Base-by-base conservation (phyloP, 2,888 invertebrate species). In the Timandra comae region DNA sequence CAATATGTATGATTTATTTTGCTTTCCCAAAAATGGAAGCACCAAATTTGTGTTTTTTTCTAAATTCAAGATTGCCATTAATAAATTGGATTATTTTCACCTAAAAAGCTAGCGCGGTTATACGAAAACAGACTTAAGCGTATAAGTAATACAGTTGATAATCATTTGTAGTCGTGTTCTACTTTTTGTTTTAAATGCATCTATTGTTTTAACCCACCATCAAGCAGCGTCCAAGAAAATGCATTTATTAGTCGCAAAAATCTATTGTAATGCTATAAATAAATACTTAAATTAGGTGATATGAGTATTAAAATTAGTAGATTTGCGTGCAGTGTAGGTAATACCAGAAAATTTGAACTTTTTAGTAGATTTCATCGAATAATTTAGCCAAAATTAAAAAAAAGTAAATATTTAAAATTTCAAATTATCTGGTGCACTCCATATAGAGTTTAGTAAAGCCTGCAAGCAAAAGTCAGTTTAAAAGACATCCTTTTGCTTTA, bases 151-250 rank as follows among this genome's bases (percentile, higher is more conserved):
- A 44, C 33, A 43, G 48, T 38, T 46, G 45, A 47, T 52, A 47
- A 85, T 89, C 87, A 89, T 79, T 88, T 81, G 62, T 89, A 89
- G 76, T 89, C 89, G 52, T 77, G 80, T 38, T 89, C 89, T 58
- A 89, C 89, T 70, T 75, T 84, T 52, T 86, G 87, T 84, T 88
- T 89, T 62, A 89, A 81, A 61, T 82, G 77, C 76, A 85, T 58
- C 84, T 85, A 70, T 47, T 32, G 22, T 29, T 20, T 38, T 20
- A 58, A 69, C 80, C 87, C 87, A 87, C 84, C 87, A 79, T 69
- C 45, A 77, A 82, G 86, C 86, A 78, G 86, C 86, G 87, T 80
- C 82, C 82, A 76, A 81, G 74, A 58, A 67, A 63, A 57, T 61
- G 54, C 54, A 51, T 56, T 50, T 44, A 48, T 55, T 53, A 48